Conservation (phyloP, 1,140 invertebrate species). For the Rhopalosiphum padi region DNA sequence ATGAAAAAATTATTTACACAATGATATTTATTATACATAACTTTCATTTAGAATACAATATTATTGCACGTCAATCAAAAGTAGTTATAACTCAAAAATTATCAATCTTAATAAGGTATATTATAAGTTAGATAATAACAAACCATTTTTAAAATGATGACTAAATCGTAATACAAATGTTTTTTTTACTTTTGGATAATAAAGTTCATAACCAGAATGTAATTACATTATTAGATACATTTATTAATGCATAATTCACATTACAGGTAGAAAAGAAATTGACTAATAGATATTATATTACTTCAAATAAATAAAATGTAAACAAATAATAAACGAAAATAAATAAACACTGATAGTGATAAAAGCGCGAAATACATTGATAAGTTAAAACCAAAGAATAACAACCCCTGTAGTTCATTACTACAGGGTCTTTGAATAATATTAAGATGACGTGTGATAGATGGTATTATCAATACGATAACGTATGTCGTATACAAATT, state of each 20-base stretch:
- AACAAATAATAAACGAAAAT: not conserved
- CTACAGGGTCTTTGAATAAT: not conserved
- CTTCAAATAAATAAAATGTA: not conserved
- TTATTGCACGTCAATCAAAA: too few species aligned
- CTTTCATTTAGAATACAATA: not conserved
- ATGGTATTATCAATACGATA: not conserved
- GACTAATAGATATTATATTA: too few species aligned
- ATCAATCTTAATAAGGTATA: too few species aligned
- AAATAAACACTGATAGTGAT: constrained; percentile 24
- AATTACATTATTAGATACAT: too few species aligned
- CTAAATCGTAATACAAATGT: not conserved
- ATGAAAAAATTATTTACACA: not conserved
- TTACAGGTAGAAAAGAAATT: too few species aligned
- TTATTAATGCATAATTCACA: too few species aligned
- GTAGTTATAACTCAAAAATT: too few species aligned
- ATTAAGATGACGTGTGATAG: not conserved
- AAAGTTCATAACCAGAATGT: not conserved
- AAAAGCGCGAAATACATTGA: constrained; percentile 1
- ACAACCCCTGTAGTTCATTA: too few species aligned
- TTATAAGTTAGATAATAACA: not conserved
- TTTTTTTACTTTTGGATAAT: too few species aligned
- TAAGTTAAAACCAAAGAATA: not conserved
- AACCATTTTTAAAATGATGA: not conserved
- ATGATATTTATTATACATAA: not conserved
- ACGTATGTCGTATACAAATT: constrained; percentile 20